Percentiles rank a stretch among this genome's conserved stretches.
phyloP scores from a whole-genome alignment of 2,888 invertebrate genomes.

The Ophioninae sp. region DNA sequence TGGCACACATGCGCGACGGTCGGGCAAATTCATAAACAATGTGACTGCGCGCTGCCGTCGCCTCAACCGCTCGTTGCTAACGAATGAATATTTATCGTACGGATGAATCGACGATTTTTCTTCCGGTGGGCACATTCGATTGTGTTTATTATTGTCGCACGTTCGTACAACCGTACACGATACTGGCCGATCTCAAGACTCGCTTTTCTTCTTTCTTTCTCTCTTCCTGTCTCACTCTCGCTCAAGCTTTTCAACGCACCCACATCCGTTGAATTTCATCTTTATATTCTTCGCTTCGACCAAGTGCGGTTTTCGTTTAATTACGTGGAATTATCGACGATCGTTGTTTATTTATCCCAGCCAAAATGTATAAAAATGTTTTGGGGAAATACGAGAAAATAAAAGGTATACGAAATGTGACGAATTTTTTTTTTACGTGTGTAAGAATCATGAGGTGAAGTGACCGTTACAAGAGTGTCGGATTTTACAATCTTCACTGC shows the following conservation, averaged over 20 bases:
- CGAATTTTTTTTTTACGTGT: not conserved
- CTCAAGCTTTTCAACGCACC: not conserved
- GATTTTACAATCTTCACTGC: not conserved
- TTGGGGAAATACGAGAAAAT: not conserved
- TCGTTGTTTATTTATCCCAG: not conserved
- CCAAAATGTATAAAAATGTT: not conserved
- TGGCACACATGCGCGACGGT: conserved; percentile 9
- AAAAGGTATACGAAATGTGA: not conserved
- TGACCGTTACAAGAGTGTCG: not conserved
- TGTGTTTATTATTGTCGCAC: conserved; percentile 25
- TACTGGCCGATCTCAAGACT: conserved; percentile 9
- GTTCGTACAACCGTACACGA: not conserved
- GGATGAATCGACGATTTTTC: conserved; percentile 69
- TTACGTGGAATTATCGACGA: not conserved
- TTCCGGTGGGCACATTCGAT: conserved; percentile 42
- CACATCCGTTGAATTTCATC: not conserved
- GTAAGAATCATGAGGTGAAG: not conserved
- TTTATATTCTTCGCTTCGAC: not conserved
- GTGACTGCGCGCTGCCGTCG: conserved; percentile 41
- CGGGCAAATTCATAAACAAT: conserved; percentile 63
- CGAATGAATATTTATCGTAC: conserved; percentile 69
- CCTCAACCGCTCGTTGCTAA: not conserved
- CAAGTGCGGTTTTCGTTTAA: not conserved
- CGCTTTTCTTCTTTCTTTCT: not conserved
- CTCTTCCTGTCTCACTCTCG: not conserved